Evolutionary conservation across 2,888 invertebrate species (phyloP).

Genomic region (Eurois occulta): DNA sequence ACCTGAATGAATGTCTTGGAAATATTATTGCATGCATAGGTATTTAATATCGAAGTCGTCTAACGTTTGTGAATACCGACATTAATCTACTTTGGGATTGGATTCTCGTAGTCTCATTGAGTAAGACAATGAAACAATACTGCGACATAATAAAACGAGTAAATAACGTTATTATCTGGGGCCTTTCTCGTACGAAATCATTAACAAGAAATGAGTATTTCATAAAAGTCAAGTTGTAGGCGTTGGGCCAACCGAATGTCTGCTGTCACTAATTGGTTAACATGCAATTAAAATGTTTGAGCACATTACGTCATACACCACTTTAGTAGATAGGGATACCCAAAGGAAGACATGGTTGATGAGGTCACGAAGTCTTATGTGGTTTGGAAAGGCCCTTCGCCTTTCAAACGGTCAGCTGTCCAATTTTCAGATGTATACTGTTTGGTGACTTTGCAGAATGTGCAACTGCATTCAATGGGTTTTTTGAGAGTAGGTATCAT

Average conservation of each 20-base stretch:
- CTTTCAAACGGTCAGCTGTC: neutral
- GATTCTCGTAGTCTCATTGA: neutral
- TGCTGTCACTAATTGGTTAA: conserved; percentile 30
- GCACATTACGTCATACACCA: conserved; percentile 23
- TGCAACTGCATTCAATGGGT: neutral
- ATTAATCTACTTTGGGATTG: neutral
- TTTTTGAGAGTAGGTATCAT: neutral
- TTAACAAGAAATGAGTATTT: conserved; percentile 18
- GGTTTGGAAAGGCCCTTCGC: neutral
- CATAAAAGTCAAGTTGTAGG: neutral
- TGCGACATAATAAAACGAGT: neutral
- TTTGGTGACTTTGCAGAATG: neutral
- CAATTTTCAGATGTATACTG: neutral
- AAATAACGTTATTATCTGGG: neutral
- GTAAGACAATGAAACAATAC: neutral
- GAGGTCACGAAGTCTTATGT: neutral
- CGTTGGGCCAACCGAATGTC: conserved; percentile 23
- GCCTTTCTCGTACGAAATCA: conserved; percentile 7
- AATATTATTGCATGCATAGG: too few relatives aligned
- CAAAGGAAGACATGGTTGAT: neutral
- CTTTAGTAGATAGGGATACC: neutral
- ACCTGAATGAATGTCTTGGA: neutral
- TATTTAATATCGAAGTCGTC: too few relatives aligned
- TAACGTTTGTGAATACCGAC: too few relatives aligned
- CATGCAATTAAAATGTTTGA: conserved; percentile 37